Evolutionary conservation across 2,113 vertebrate species (phyloP), one percentile per base, ranked within the genome.

Genomic region (Pogonocichla stellata): DNA sequence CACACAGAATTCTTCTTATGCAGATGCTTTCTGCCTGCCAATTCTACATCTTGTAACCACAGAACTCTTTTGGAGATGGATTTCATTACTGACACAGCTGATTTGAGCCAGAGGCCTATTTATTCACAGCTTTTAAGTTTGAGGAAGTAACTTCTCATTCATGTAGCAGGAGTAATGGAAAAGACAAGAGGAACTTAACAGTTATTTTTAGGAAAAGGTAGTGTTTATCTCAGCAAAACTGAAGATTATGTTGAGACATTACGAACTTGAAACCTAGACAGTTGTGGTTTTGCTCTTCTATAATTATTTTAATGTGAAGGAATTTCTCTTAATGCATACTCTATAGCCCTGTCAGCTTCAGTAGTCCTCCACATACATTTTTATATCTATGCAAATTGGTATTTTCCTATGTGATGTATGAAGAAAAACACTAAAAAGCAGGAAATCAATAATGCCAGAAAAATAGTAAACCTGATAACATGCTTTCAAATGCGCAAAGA

Each of bases 181-280:
- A 87, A 90, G 70, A 58, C 48, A 87, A 88, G 90, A 92, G 92
- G 85, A 96, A 96, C 78, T 80, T 80, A 38, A 62, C 28, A 69
- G 40, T 53, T 90, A 47, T 94, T 96, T 94, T 95, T 77, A 92
- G 85, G 79, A 90, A 78, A 77, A 95, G 33, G 87, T 61, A 90
- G 40, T 93, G 92, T 70, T 88, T 93, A 77, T 78, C 22, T 18
- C 47, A 96, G 87, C 85, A 92, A 85, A 95, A 88, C 74, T 69
- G 82, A 91, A 94, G 93, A 61, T 4, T 7, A 29, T 20, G 10
- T 69, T 31, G 62, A 91, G 93, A 93, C 74, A 58, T 73, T 88
- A 80, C 64, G 34, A 73, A 78, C 31, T 65, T 78, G 40, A 80
- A 94, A 65, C 36, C 50, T 62, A 90, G 95, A 93, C 81, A 89